A percentile compares a stretch with the other conserved stretches of the same genome.
Conservation (phyloP, 2,797 vertebrate species). For the Tachyglossus aculeatus region DNA sequence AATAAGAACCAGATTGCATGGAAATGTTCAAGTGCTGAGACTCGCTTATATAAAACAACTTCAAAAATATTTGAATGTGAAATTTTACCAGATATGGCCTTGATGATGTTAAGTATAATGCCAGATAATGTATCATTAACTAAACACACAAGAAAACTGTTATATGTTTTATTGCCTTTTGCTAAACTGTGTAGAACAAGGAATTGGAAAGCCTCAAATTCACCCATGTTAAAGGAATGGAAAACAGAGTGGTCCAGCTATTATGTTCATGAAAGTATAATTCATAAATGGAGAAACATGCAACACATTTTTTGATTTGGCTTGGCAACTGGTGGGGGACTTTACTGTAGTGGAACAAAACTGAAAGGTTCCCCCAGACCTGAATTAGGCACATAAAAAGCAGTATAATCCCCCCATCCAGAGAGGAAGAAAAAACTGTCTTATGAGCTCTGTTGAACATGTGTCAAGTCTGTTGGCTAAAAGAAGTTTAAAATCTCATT, state of each 20-base stretch:
- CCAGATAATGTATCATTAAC: constrained; percentile 30
- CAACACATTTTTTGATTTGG: constrained; percentile 35
- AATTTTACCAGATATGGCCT: constrained; percentile 42
- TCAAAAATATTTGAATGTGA: constrained; percentile 54
- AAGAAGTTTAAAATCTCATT: too few relatives aligned
- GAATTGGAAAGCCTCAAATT: constrained; percentile 19
- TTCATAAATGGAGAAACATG: constrained; percentile 37
- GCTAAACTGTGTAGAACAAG: constrained; percentile 38
- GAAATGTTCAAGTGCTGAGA: constrained; percentile 43
- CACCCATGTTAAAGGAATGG: constrained; percentile 8
- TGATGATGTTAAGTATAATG: constrained; percentile 18
- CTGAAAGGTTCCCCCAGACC: too few relatives aligned
- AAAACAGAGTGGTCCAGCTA: constrained; percentile 37
- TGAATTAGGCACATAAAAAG: too few relatives aligned
- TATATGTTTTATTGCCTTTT: constrained; percentile 32
- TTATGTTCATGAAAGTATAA: constrained; percentile 14
- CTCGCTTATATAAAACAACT: constrained; percentile 40
- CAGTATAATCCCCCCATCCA: too few relatives aligned
- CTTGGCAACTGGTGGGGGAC: constrained; percentile 6
- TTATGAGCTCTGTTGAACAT: too few relatives aligned
- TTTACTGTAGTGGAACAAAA: too few relatives aligned
- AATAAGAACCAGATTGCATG: constrained; percentile 58
- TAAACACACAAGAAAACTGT: constrained; percentile 40
- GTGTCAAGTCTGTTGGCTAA: too few relatives aligned
- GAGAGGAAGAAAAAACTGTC: too few relatives aligned